These are phyloP conservation scores for Rhabdornis inornatus DNA, from an alignment of 2,113 vertebrate genomes.

Conservation along the genomic window DNA sequence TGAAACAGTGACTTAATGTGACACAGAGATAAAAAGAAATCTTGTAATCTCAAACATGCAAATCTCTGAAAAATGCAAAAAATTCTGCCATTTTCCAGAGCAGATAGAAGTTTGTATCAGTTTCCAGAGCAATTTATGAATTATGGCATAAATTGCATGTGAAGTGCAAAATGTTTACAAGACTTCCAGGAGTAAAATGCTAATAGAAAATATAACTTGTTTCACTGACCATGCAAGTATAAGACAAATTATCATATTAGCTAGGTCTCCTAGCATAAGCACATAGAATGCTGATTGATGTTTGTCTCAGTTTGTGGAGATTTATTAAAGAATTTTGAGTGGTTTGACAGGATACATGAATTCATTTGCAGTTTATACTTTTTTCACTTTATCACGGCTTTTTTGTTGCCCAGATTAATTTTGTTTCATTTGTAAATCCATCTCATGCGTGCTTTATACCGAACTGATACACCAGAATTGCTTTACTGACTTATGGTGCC, in stretches of 20 bases:
- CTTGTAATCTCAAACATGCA: neutral
- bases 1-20: neutral
- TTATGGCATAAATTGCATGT: neutral
- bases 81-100: neutral
- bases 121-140: neutral
- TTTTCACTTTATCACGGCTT: neutral
- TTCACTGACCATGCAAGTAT: neutral
- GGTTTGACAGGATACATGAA: neutral
- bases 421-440: neutral
- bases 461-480: neutral
- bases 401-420: neutral
- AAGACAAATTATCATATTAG: neutral
- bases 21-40: neutral
- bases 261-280: neutral
- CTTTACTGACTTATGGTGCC: neutral
- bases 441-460: neutral
- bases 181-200: neutral
- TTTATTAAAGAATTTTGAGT: neutral
- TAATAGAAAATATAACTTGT: neutral
- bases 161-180: neutral
- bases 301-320: neutral
- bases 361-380: neutral
- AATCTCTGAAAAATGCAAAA: neutral
- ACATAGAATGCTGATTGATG: neutral
- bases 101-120: neutral